A percentile compares a stretch with the other conserved stretches of the same genome.
Conservation (phyloP, 1,140 invertebrate species). For the Globodera ellingtonae region DNA sequence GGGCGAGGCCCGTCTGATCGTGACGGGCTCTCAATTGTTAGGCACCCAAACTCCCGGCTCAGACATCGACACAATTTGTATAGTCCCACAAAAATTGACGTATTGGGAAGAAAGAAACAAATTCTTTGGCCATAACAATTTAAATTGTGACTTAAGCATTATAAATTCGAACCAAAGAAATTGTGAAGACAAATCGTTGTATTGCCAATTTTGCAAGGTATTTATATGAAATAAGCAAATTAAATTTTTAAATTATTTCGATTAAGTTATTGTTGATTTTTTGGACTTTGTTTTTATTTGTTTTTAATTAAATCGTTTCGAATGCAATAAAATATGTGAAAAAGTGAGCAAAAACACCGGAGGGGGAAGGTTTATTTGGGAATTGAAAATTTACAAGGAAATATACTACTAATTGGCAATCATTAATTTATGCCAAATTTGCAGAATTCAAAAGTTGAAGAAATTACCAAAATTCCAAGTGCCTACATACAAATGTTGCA, state of each 20-base stretch:
- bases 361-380: too few relatives aligned
- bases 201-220: neutral
- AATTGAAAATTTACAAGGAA: too few relatives aligned
- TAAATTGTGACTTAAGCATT: neutral
- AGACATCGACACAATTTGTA: neutral
- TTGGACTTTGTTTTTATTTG: too few relatives aligned
- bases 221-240: too few relatives aligned
- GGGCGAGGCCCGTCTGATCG: neutral
- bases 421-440: neutral
- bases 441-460: neutral
- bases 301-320: too few relatives aligned
- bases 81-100: neutral
- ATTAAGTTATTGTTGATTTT: too few relatives aligned
- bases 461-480: neutral
- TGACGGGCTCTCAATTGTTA: neutral
- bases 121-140: neutral
- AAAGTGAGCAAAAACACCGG: too few relatives aligned
- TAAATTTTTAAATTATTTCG: too few relatives aligned
- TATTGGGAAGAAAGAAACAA: neutral
- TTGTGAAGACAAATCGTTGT: neutral
- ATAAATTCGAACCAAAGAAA: neutral
- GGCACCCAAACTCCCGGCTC: neutral
- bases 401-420: too few relatives aligned
- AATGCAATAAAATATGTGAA: too few relatives aligned
- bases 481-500: constrained; percentile 8